phyloP scores from a whole-genome alignment of 2,113 vertebrate species.

The Pterocles gutturalis region DNA sequence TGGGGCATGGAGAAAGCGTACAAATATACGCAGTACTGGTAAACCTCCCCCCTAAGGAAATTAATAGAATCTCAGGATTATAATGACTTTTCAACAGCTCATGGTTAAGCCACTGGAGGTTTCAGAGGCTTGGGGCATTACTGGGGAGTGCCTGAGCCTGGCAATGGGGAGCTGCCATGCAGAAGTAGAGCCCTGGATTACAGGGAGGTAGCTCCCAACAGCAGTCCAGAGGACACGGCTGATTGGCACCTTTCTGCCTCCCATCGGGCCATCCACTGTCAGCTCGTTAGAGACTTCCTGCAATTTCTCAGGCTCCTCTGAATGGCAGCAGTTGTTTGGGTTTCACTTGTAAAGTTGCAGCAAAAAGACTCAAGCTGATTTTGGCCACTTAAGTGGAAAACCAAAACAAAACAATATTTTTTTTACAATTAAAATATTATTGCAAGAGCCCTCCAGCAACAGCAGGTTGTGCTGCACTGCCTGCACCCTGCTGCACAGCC shows the following conservation, averaged over 20 bases:
- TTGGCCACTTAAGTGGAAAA: background rate
- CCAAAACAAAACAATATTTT: background rate
- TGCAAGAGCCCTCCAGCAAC: background rate
- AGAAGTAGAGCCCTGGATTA: background rate
- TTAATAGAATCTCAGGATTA: background rate
- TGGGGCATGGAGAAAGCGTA: background rate
- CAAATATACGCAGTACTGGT: background rate
- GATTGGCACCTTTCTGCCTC: background rate
- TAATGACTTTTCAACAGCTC: background rate
- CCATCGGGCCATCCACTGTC: fast-evolving
- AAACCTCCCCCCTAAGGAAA: background rate
- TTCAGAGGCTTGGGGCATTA: background rate
- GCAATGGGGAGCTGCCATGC: fast-evolving
- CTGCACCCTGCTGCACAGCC: background rate
- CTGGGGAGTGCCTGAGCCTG: background rate
- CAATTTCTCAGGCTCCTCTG: background rate
- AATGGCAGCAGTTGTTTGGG: background rate
- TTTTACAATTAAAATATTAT: background rate
- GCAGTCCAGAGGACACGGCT: background rate
- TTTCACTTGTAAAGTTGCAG: background rate
- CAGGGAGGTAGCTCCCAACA: background rate
- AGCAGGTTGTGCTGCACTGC: background rate
- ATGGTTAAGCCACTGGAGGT: background rate
- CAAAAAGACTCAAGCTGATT: background rate
- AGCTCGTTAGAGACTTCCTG: background rate